Conservation (phyloP, 2,113 vertebrate species). For the Pteropus alecto region DNA sequence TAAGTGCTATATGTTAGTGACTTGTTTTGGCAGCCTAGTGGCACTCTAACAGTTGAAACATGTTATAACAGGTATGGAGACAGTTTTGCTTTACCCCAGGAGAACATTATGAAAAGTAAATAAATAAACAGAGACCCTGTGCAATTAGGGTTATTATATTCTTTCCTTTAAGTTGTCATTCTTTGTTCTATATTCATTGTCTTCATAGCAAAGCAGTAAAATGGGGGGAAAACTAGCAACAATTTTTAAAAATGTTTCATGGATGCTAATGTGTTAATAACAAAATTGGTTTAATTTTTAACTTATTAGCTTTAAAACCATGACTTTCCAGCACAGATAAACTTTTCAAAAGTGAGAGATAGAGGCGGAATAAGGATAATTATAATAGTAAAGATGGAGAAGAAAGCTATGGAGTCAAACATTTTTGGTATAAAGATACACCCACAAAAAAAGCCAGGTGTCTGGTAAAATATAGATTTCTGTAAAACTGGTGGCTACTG, state of each 20-base stretch:
- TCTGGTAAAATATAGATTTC: background rate
- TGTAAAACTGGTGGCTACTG: background rate
- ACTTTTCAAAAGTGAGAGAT: background rate
- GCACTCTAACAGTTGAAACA: background rate
- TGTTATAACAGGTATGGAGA: background rate
- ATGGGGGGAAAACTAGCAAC: background rate
- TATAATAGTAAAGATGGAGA: background rate
- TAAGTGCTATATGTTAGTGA: background rate
- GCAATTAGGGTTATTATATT: background rate
- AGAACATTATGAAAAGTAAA: background rate
- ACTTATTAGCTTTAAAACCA: slow-evolving; percentile 5
- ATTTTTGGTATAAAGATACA: background rate
- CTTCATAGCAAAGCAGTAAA: slow-evolving; percentile 21
- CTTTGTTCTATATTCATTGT: background rate
- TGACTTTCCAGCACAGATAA: background rate
- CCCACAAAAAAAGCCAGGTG: background rate
- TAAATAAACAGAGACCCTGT: background rate
- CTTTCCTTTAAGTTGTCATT: slow-evolving; percentile 34
- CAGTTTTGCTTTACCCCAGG: background rate
- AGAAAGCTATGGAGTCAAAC: background rate
- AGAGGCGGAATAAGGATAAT: background rate
- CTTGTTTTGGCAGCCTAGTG: background rate
- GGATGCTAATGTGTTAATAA: background rate
- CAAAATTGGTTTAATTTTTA: slow-evolving; percentile 40
- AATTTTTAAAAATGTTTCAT: slow-evolving; percentile 3